Evolutionary conservation across 1,140 invertebrate genomes (phyloP), one percentile per base, ranked within the genome.

Genomic region (Ruditapes philippinarum): DNA sequence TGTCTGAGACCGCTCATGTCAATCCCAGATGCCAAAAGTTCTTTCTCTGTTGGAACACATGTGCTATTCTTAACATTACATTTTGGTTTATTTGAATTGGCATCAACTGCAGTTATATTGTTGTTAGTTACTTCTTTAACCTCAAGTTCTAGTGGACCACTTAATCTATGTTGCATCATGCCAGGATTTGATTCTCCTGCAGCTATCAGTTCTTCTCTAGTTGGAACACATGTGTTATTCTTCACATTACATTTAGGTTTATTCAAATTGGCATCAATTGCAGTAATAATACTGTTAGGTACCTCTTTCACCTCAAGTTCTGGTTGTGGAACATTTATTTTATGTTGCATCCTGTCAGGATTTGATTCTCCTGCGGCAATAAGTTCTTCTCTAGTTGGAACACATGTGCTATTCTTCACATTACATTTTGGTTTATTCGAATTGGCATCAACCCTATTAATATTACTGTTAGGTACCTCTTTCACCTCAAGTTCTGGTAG

Each of bases 201-300:
- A 31, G 74, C 74, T 28, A 78, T 54, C 19, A 78, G 45, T 51
- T 78, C 74, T 31, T 54, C 74, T n/a, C 74, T 5, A 0, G 74
- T 78, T 17, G 74, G 74, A 2, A 78, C 74, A 78, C 45, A 51
- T n/a, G 22, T 49, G 11, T 49, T 78, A 54, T 78, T 78, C 42
- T 78, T 78, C 17, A 78, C 28, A 17, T 17, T 19, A 78, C 42
- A 51, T 14, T 19, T 17, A 19, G 45, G 33, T 51, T 33, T 36
- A 17, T 49, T 49, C 1, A 1, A 7, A 36, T 54, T 54, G 36
- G 70, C 12, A 5, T 45, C 38, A 49, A 22, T 11, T 40, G 65
- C 4, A 1, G 9, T 25, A n/a, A n/a, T n/a, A n/a, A n/a, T n/a
- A 22, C 14, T 68, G 4, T 3, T 25, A 12, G n/a, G 14, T 5